phyloP scores from a whole-genome alignment of 2,797 vertebrate species.

The Enteromius trimaculatus region DNA sequence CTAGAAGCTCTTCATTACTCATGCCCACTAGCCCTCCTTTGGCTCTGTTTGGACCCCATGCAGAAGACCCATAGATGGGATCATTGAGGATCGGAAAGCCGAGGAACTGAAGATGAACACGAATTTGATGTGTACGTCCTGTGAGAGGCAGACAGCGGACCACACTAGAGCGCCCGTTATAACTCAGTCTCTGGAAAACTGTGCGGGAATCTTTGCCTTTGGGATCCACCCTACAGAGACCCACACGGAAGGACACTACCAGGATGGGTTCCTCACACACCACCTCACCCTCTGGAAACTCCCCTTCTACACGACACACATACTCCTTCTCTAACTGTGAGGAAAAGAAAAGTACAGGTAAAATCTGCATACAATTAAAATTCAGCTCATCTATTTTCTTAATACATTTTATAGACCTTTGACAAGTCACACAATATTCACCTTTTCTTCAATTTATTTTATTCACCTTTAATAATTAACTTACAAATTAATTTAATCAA shows the following conservation, averaged over 20 bases:
- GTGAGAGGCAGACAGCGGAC: conserved; percentile 90
- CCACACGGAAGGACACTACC: conserved; percentile 89
- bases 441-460: not conserved
- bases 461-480: not conserved
- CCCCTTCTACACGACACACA: conserved; percentile 89
- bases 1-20: conserved; percentile 87
- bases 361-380: not conserved
- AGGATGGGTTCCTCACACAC: conserved; percentile 93
- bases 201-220: conserved; percentile 90
- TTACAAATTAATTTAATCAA: not conserved
- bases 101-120: conserved; percentile 95
- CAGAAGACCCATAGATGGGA: conserved; percentile 91
- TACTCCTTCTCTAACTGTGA: conserved; percentile 95
- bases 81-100: conserved; percentile 95
- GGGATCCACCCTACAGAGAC: conserved; percentile 91
- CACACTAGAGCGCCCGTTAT: conserved; percentile 88
- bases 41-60: conserved; percentile 89
- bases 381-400: not conserved
- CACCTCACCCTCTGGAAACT: conserved; percentile 86
- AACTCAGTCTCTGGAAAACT: conserved; percentile 89
- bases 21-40: conserved; percentile 84
- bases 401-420: not conserved
- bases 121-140: conserved; percentile 96
- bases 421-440: not conserved
- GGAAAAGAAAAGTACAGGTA: conserved; percentile 12